Percentiles rank a stretch among this genome's conserved stretches.
phyloP scores from a whole-genome alignment of 2,888 invertebrate species.

The Parelbella ahira region DNA sequence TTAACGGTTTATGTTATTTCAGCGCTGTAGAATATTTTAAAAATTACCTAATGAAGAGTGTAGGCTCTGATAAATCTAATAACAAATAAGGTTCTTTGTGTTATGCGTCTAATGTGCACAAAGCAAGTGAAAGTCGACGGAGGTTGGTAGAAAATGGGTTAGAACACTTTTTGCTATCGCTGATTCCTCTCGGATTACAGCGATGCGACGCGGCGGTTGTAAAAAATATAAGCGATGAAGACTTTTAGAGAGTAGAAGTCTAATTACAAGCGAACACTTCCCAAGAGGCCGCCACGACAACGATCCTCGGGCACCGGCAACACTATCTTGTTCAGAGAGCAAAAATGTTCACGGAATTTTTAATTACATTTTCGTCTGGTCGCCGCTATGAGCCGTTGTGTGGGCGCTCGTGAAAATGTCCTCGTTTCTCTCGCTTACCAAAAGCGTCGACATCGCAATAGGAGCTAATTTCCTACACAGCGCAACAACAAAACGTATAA shows the following conservation, averaged over 20 bases:
- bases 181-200: slow-evolving; percentile 32
- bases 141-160: slow-evolving; percentile 31
- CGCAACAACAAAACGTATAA: slow-evolving; percentile 64
- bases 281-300: slow-evolving; percentile 73
- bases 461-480: slow-evolving; percentile 80
- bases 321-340: slow-evolving; percentile 78
- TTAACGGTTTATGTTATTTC: too few relatives aligned
- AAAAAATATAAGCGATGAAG: slow-evolving; percentile 58
- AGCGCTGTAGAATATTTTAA: too few relatives aligned
- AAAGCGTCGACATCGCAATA: slow-evolving; percentile 80
- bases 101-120: slow-evolving; percentile 2
- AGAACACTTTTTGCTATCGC: slow-evolving; percentile 42
- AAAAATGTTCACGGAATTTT: slow-evolving; percentile 80
- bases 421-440: slow-evolving; percentile 75
- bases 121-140: neutral
- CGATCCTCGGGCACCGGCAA: slow-evolving; percentile 65
- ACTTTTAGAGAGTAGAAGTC: slow-evolving; percentile 64
- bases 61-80: too few relatives aligned
- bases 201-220: slow-evolving; percentile 36
- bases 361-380: slow-evolving; percentile 80
- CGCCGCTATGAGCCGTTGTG: slow-evolving; percentile 67
- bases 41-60: too few relatives aligned
- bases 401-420: slow-evolving; percentile 63
- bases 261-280: slow-evolving; percentile 75
- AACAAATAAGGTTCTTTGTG: neutral